Evolutionary conservation across 2,113 vertebrate genomes (phyloP), one percentile per base, ranked within the genome.

Genomic region (Tauraco erythrolophus): DNA sequence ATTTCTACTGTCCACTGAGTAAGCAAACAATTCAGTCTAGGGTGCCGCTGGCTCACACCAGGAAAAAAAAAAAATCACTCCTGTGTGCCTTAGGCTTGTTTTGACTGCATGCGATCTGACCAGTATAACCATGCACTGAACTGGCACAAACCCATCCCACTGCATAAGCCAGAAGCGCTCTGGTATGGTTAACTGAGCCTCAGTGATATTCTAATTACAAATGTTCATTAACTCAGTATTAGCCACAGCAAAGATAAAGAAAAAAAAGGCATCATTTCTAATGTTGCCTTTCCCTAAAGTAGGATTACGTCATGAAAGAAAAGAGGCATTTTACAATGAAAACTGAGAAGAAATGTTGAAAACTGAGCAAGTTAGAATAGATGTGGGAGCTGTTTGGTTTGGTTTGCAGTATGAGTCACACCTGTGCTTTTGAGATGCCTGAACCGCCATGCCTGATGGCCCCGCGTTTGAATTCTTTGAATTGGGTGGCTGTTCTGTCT

Each of bases 391-490:
- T 10, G 13, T 8, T 70, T 69, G 24, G 18, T 39, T 71, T 54
- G 16, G 16, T 87, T 77, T 83, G 82, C 57, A 82, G 27, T 23
- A 8, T 50, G 33, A 37, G 25, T 77, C 51, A 24, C 19, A 43
- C 13, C 39, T 33, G 15, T 18, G 62, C 39, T 86, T 58, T 65
- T n/a, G 57, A 58, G 70, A 7, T 1, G 2, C 33, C 43, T 12
- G 28, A 37, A 7, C 4, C 4, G 0, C 46, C 35, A 10, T 0
- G 1, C 51, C 22, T 64, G 70, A 53, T 31, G 13, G 41, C 18
- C 9, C 5, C 19, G 23, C 28, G 3, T 64, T 51, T 53, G 64
- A 53, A 24, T 71, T 77, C 3, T 64, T 51, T 53, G 64, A 53
- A 24, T 71, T 77, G 3, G 8, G 39, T 21, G n/a, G 30, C 39